Evolutionary conservation across 1,140 invertebrate species (phyloP), one percentile per base, ranked within the genome.

Genomic region (Lasioglossum baleicum): DNA sequence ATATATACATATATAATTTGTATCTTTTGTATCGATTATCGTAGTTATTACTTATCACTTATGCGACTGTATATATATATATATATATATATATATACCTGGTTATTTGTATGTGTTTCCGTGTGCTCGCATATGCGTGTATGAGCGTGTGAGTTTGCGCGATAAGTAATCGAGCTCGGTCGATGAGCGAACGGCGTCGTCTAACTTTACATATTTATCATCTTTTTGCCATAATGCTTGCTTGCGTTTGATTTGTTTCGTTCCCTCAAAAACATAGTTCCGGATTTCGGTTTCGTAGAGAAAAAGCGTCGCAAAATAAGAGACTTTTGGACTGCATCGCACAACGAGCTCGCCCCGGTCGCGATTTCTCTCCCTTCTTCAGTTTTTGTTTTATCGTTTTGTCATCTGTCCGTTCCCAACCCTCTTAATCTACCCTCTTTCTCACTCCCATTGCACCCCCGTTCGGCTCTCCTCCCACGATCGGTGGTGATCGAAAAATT

Each of bases 41-140:
- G 74, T 74, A 72, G 75, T 86, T 82, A 76, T 83, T 74, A 84
- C 67, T 87, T 66, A 66, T 80, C 84, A 82, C 83, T 78, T 85
- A 82, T 81, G 75, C 68, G 77, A 75, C 72, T 83, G 56, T 85
- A 80, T 83, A 42, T 83, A 51, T 48, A 13, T 84, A 86, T 79
- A 73, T 80, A 83, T 85, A 42, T 83, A 58, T 84, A 86, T 79
- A 71, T 82, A 83, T 84, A 77, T 81, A 76, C 10, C 44, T 58
- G 60, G 51, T 61, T 71, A 42, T 17, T 56, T 13, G 44, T 58
- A n/a, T 64, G 40, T 71, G 22, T 53, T 26, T 48, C 51, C 26
- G 42, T 60, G 48, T 80, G 31, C 66, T 40, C 48, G 72, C 75
- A 79, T 82, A 66, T 74, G 86, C 78, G 79, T 87, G 83, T 81